Evolutionary conservation across 2,797 vertebrate species (phyloP).

Genomic region (Tragopan temminckii): DNA sequence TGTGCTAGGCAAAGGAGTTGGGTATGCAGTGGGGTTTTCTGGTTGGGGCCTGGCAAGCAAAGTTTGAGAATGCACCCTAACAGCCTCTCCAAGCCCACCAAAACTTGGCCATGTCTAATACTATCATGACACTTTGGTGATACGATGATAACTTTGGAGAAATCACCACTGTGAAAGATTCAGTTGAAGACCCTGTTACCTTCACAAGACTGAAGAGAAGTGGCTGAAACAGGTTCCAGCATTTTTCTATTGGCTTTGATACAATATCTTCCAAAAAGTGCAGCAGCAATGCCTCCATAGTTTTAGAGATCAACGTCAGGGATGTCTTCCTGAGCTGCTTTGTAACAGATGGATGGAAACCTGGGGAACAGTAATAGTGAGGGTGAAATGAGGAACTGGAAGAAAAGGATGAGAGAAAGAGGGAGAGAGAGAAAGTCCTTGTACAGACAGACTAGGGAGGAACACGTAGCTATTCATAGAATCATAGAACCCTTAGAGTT

Average conservation of each 20-base stretch:
- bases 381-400: background rate
- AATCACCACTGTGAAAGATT: background rate
- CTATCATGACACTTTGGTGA: background rate
- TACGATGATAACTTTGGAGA: background rate
- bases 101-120: background rate
- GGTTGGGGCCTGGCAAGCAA: no score
- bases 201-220: background rate
- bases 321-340: background rate
- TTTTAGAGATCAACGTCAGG: background rate
- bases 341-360: background rate
- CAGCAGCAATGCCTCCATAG: accelerated
- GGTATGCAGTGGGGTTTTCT: background rate
- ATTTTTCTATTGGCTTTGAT: background rate
- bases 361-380: background rate
- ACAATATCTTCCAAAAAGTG: accelerated
- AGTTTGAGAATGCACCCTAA: background rate
- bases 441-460: background rate
- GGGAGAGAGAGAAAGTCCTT: background rate
- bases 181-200: background rate
- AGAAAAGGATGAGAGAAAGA: background rate
- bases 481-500: no score
- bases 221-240: background rate
- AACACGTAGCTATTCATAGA: background rate
- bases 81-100: background rate
- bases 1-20: background rate